Percentiles rank a stretch among this genome's conserved stretches.
These are phyloP conservation scores for Tetraneura akinire DNA, from an alignment of 1,140 invertebrate genomes.

Conservation along the genomic window DNA sequence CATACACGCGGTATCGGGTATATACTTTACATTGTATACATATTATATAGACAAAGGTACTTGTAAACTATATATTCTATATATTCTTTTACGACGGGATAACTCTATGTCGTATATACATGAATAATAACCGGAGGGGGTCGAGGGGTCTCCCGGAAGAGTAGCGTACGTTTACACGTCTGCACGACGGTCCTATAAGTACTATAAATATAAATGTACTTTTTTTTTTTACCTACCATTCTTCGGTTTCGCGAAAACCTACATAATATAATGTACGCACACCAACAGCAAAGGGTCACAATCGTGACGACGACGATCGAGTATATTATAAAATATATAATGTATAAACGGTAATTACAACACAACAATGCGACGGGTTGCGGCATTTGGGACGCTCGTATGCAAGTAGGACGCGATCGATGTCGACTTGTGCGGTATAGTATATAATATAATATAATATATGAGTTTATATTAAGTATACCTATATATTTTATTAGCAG, in stretches of 20 bases:
- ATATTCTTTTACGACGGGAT: no score
- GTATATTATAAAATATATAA: not conserved
- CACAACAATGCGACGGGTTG: not conserved
- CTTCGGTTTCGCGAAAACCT: slow-evolving; percentile 31
- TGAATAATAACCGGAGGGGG: not conserved
- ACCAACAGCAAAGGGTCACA: slow-evolving; percentile 25
- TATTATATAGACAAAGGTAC: no score
- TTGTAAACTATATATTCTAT: no score
- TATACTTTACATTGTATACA: no score
- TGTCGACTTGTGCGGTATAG: not conserved
- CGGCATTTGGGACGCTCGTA: slow-evolving; percentile 35
- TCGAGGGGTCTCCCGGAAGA: slow-evolving; percentile 5
- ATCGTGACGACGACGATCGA: slow-evolving; percentile 36
- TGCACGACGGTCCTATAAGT: not conserved
- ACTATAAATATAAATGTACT: not conserved
- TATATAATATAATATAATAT: no score
- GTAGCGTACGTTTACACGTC: not conserved
- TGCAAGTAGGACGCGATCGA: slow-evolving; percentile 24
- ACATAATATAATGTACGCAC: not conserved
- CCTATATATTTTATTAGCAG: not conserved
- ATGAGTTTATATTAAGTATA: no score
- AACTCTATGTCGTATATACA: no score
- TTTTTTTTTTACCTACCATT: slow-evolving; percentile 15
- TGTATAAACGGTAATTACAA: slow-evolving; percentile 40
- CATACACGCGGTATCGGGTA: no score